Conservation (phyloP, 2,888 invertebrate genomes). For the Drosophila rubida region DNA sequence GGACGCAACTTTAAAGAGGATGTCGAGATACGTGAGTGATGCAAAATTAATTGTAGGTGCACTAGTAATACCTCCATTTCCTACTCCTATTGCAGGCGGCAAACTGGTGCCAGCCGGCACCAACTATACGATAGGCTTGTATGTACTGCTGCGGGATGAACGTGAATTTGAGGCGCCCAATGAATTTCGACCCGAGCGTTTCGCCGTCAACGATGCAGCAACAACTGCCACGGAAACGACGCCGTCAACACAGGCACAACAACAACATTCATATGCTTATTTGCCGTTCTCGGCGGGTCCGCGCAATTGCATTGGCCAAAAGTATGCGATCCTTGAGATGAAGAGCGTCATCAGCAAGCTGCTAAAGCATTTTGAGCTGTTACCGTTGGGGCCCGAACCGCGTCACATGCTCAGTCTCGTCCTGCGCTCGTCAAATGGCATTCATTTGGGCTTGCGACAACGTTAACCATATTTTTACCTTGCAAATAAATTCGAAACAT, state of each 20-base stretch:
- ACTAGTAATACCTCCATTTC: neutral
- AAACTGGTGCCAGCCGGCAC: slow-evolving; percentile 75
- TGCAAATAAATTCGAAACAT: neutral
- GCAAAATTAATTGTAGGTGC: too few species aligned
- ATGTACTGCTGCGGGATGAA: slow-evolving; percentile 69
- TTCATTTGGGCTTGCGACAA: slow-evolving; percentile 71
- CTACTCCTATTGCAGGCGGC: slow-evolving; percentile 57
- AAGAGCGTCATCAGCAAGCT: slow-evolving; percentile 80
- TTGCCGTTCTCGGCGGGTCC: slow-evolving; percentile 83
- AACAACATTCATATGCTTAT: slow-evolving; percentile 81
- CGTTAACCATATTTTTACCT: neutral
- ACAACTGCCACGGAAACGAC: neutral
- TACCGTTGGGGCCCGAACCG: slow-evolving; percentile 75
- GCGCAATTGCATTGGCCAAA: slow-evolving; percentile 83
- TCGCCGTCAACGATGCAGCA: slow-evolving; percentile 34
- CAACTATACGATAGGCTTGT: slow-evolving; percentile 73
- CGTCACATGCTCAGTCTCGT: slow-evolving; percentile 72
- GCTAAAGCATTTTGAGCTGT: slow-evolving; percentile 75
- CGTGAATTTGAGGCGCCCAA: slow-evolving; percentile 75
- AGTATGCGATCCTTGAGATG: slow-evolving; percentile 83
- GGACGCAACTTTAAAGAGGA: slow-evolving; percentile 86
- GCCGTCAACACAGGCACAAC: slow-evolving; percentile 56
- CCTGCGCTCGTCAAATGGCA: slow-evolving; percentile 76
- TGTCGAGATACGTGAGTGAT: slow-evolving; percentile 86
- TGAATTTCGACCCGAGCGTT: slow-evolving; percentile 79